Base-by-base conservation (phyloP, 2,113 vertebrate genomes). In the Corydoras sp. region DNA sequence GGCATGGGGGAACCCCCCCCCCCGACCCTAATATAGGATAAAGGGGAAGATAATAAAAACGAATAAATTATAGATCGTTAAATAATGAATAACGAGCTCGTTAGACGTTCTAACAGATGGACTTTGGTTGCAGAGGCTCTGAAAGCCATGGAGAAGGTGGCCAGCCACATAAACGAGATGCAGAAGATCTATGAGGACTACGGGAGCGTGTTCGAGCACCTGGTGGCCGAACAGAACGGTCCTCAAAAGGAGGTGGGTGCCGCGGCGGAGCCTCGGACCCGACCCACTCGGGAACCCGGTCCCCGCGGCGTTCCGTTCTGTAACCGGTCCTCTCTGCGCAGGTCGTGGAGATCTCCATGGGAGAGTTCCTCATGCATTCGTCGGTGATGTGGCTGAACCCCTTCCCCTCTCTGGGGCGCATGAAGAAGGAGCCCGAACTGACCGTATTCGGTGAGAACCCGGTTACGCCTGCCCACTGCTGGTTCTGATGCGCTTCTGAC, bases 111-210 rank as follows among this genome's bases (percentile, higher is more conserved):
- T 10, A 4, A 13, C 49, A 4, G 53, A 55, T 13, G 13, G 54
- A n/a, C 1, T n/a, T n/a, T 70, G n/a, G 31, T 74, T 82, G 71
- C 73, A 99, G 97, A 98, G 88, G 94, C 97, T 0, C 82, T 97
- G 58, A 98, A 95, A 81, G 97, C 95, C 67, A 99, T 99, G 97
- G 96, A 98, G 78, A 99, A 98, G 82, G 97, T 99, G 60, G 97
- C 97, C 24, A 98, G 93, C 81, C 95, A 99, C 85, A 99, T 99
- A 85, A 99, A 99, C 0, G 97, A 99, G 87, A 98, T 98, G 97
- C 97, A 99, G 90, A 99, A 98, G 89, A 93, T 99, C 77, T 97
- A 98, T 3, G 97, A 98, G 86, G 97, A 97, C 77, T 99, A 95
- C 2, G 95, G 97, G 73, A 85, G 93, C 0, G 95, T 99, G 75